phyloP scores from a whole-genome alignment of 2,113 vertebrate species.

The Charina bottae region DNA sequence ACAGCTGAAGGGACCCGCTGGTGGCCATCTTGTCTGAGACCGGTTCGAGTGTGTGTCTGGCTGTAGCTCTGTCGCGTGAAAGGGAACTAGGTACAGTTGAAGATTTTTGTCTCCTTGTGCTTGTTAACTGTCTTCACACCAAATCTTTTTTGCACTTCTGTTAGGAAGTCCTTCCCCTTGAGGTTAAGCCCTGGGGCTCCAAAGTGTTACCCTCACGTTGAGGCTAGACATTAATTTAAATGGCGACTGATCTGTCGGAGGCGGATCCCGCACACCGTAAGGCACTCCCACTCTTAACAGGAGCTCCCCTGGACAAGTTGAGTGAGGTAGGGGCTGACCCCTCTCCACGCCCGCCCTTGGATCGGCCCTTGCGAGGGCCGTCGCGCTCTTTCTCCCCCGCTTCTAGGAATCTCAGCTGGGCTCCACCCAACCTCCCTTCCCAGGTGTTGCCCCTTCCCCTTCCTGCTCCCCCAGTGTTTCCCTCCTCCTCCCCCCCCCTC shows the following conservation, averaged over 20 bases:
- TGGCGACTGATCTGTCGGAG: conserved; percentile 81
- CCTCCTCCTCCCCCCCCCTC: neutral
- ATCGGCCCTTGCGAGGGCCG: conserved; percentile 69
- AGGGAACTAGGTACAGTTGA: conserved; percentile 52
- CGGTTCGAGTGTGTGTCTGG: conserved; percentile 43
- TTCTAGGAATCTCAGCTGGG: conserved; percentile 52
- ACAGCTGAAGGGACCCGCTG: neutral
- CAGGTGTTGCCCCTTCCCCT: conserved; percentile 50
- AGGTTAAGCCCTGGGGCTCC: conserved; percentile 80
- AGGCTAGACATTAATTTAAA: conserved; percentile 80
- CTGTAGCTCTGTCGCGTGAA: conserved; percentile 46
- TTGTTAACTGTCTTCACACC: conserved; percentile 73
- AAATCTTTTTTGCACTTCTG: conserved; percentile 81
- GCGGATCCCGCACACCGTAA: conserved; percentile 82
- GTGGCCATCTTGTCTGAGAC: too few species aligned
- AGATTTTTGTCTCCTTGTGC: conserved; percentile 52
- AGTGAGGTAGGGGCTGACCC: conserved; percentile 81
- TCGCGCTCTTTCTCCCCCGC: conserved; percentile 53
- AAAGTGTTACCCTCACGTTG: conserved; percentile 75
- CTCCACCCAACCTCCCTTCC: conserved; percentile 38
- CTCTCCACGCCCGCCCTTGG: conserved; percentile 78
- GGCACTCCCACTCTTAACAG: conserved; percentile 80
- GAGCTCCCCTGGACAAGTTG: conserved; percentile 83
- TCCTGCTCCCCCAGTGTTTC: conserved; percentile 40
- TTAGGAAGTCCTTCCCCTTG: conserved; percentile 79